Evolutionary conservation across 1,140 invertebrate species (phyloP).

Genomic region (Zaprionus ornatus): DNA sequence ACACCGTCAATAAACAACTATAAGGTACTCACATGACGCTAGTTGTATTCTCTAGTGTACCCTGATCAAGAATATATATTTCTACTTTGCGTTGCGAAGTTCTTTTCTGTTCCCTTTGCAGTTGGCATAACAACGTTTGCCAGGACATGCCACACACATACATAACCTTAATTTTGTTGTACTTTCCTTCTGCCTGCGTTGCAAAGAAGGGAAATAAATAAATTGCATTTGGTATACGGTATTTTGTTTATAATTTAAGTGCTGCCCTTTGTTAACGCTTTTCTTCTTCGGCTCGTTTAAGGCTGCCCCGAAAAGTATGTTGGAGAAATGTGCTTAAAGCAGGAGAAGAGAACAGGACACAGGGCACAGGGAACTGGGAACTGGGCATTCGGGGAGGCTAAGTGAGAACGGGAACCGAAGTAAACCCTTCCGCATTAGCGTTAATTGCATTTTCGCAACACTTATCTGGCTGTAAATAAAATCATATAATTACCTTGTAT

Average conservation of each 20-base stretch:
- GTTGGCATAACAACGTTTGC: constrained; percentile 1
- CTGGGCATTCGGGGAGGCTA: too few species aligned
- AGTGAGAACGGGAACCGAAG: neutral
- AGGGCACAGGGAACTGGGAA: too few species aligned
- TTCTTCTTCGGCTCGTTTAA: neutral
- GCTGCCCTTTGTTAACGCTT: neutral
- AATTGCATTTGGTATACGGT: constrained; percentile 44
- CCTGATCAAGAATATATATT: neutral
- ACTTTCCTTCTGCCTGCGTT: constrained; percentile 1
- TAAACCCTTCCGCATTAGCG: constrained; percentile 18
- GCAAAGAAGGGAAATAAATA: constrained; percentile 37
- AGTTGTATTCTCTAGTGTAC: too few species aligned
- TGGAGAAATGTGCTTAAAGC: too few species aligned
- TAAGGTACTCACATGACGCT: too few species aligned
- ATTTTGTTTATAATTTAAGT: constrained; percentile 28
- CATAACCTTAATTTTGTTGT: constrained; percentile 59
- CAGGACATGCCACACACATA: constrained; percentile 55
- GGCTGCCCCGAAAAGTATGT: constrained; percentile 7
- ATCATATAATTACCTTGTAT: constrained; percentile 82
- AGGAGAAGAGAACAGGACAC: too few species aligned
- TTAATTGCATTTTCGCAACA: constrained; percentile 79
- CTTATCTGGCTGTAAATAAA: constrained; percentile 82
- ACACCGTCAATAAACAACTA: too few species aligned
- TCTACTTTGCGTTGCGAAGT: neutral
- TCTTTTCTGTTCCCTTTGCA: neutral